Conservation (phyloP, 2,888 invertebrate genomes). For the Lasioglossum marginatum region DNA sequence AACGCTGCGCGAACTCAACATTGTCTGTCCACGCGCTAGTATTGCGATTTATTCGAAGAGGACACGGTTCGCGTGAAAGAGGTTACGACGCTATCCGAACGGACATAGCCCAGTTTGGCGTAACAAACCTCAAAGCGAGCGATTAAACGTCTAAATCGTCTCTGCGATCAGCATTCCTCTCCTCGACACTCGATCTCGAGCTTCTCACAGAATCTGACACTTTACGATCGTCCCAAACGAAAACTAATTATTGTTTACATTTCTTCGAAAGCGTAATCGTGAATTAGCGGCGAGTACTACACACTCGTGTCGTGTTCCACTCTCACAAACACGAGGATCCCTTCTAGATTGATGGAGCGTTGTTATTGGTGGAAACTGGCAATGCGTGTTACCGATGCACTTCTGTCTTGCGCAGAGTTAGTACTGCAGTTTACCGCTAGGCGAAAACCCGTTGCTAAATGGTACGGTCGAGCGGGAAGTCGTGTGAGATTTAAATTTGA, state of each 20-base stretch:
- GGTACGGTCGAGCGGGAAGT: neutral
- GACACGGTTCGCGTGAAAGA: conserved; percentile 2
- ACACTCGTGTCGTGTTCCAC: neutral
- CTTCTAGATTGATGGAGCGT: neutral
- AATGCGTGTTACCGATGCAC: neutral
- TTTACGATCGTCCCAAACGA: conserved; percentile 5
- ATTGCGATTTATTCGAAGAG: neutral
- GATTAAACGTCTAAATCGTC: conserved; percentile 2
- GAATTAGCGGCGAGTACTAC: conserved; percentile 37
- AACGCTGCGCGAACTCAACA: conserved; percentile 10
- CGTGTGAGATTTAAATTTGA: neutral
- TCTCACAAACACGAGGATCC: neutral
- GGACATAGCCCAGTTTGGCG: conserved; percentile 9
- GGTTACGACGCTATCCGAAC: conserved; percentile 58
- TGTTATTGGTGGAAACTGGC: neutral
- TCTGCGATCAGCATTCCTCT: neutral
- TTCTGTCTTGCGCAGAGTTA: neutral
- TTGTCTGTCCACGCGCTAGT: conserved; percentile 3
- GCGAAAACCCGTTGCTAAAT: neutral
- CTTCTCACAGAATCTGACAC: neutral
- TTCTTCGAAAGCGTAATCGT: conserved; percentile 36
- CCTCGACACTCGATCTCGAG: neutral
- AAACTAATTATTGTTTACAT: conserved; percentile 61
- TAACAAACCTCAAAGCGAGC: neutral
- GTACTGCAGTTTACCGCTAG: neutral